These are phyloP conservation scores for Larimichthys crocea DNA, from an alignment of 2,113 vertebrate genomes.

Conservation along the genomic window DNA sequence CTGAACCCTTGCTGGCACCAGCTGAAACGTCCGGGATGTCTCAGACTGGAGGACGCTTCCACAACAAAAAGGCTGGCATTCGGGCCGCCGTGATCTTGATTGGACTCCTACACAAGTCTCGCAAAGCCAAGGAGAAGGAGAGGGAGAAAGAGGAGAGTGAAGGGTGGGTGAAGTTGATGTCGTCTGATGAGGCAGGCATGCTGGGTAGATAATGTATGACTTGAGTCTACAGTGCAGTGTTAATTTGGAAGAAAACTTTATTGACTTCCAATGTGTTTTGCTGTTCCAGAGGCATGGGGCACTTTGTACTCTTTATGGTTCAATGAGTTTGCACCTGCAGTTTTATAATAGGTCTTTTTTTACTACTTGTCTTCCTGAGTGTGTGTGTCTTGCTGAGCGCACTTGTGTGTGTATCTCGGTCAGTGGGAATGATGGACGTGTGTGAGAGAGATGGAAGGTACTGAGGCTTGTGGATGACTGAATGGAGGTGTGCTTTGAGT, in stretches of 20 bases:
- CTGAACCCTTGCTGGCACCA: constrained; percentile 58
- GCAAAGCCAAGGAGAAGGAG: constrained; percentile 88
- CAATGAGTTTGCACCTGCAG: constrained; percentile 35
- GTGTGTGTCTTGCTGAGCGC: constrained; percentile 21
- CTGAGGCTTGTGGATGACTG: constrained; percentile 22
- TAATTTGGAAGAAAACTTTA: constrained; percentile 57
- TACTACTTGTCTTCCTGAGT: constrained; percentile 7
- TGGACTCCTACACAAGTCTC: constrained; percentile 94
- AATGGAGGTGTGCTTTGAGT: constrained; percentile 30
- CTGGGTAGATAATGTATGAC: constrained; percentile 6
- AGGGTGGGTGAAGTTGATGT: constrained; percentile 80
- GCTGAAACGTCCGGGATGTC: constrained; percentile 83
- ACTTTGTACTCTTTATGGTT: constrained; percentile 31
- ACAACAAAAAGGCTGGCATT: constrained; percentile 92
- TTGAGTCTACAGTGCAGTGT: constrained; percentile 36
- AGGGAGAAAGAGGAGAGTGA: constrained; percentile 77
- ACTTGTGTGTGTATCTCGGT: constrained; percentile 52
- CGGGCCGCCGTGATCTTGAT: constrained; percentile 95
- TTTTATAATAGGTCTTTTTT: constrained; percentile 43
- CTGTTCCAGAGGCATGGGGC: constrained; percentile 17
- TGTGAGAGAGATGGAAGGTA: constrained; percentile 1
- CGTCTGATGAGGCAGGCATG: constrained; percentile 11
- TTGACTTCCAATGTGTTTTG: constrained; percentile 26
- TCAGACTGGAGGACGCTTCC: constrained; percentile 83
- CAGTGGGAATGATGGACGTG: constrained; percentile 48